Base-by-base conservation (phyloP, 2,797 vertebrate genomes). In the Lerista edwardsae region DNA sequence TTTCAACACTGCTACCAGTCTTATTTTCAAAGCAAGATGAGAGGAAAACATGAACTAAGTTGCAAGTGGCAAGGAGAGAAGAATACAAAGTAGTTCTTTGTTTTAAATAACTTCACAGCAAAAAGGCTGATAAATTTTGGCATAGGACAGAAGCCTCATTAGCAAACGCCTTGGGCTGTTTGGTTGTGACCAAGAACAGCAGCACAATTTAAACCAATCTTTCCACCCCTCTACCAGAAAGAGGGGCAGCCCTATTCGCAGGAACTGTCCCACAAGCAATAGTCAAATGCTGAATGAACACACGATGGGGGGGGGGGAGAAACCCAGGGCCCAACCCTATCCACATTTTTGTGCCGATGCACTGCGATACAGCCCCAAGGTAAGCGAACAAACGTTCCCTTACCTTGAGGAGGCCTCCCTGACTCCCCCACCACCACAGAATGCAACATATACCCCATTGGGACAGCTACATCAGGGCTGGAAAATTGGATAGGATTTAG, bases 211-310 rank as follows among this genome's bases (percentile, higher is more conserved):
- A 57, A 75, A 10, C 6, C 0, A 61, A 71, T 51, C 10, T 25
- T 71, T 39, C 29, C 67, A 62, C 23, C 2, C 62, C 25, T 57
- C 51, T 9, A 62, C 2, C 1, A 51, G 72, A 79, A 79, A 78
- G 69, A 14, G 9, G 27, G 55, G 0, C 57, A 11, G 15, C 0
- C 29, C 21, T 29, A 31, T 2, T 0, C 0, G 2, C 2, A 0
- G 39, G 36, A 25, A 23, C 10, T 6, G 25, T 25, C 25, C 12
- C 71, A 41, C 4, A 21, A 72, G 34, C 2, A 10, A 67, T 11
- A 11, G 1, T 11, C 69, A 25, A 68, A 65, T 29, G 3, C 4
- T 55, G 15, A 51, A n/a, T 23, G 36, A 64, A 41, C 47, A 51
- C n/a, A 57, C 1, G 34, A 3, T 1, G 0, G 4, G 12, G 0